Evolutionary conservation across 2,113 vertebrate species (phyloP).

Genomic region (Sinocyclocheilus maitianheensis): DNA sequence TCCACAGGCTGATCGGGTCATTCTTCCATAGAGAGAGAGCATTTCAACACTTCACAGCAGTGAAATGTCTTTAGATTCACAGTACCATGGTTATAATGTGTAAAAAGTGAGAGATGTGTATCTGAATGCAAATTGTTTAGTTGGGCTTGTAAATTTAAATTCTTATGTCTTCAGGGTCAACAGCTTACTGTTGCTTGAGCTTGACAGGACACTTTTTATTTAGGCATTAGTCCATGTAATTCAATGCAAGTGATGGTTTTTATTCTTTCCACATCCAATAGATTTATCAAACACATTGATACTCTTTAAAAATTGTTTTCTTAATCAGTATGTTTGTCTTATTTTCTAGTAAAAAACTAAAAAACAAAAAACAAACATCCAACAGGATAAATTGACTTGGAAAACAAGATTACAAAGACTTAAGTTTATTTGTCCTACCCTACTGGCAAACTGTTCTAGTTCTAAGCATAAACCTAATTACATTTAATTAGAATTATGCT

Average conservation of each 20-base stretch:
- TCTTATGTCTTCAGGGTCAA: not conserved
- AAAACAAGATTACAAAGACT: not conserved
- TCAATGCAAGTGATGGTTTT: not conserved
- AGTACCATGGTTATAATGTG: not conserved
- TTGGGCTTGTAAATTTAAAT: not conserved
- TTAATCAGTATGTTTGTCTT: not conserved
- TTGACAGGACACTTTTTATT: not conserved
- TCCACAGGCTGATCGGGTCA: slow-evolving; percentile 36
- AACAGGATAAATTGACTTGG: not conserved
- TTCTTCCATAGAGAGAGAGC: slow-evolving; percentile 16
- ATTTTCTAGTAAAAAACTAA: not conserved
- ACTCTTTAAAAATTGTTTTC: not conserved
- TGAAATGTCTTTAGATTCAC: slow-evolving; percentile 1
- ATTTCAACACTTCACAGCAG: slow-evolving; percentile 20
- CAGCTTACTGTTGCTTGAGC: not conserved
- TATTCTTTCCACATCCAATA: not conserved
- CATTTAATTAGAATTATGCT: not conserved
- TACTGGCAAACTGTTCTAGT: not conserved
- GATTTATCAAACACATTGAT: not conserved
- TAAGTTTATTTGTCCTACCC: not conserved
- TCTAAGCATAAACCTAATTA: not conserved
- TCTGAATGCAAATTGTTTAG: not conserved
- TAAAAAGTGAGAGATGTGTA: not conserved
- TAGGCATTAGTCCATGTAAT: not conserved
- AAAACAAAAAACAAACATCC: not conserved